Conservation (phyloP, 2,888 invertebrate genomes). For the Cistogaster globosa region DNA sequence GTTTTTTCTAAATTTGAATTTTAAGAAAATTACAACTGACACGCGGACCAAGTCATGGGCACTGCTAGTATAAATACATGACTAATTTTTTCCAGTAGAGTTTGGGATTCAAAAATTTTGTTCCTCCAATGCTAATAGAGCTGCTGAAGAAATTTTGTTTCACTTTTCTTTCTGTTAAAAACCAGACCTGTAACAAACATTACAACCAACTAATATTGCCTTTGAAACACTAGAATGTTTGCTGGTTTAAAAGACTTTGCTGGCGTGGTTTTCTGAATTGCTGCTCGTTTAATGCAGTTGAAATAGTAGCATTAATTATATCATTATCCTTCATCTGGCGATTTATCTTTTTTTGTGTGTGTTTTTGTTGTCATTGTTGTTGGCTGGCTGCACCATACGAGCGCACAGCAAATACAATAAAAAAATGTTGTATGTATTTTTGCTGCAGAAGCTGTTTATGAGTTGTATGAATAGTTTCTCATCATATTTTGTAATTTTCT, state of each 20-base stretch:
- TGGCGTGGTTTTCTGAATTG: slow-evolving; percentile 39
- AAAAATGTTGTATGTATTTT: slow-evolving; percentile 17
- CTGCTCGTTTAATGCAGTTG: slow-evolving; percentile 65
- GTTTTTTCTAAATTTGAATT: too few species aligned
- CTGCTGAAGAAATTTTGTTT: too few species aligned
- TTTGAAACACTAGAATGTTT: not conserved
- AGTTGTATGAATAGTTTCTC: slow-evolving; percentile 2
- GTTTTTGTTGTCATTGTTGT: slow-evolving; percentile 47
- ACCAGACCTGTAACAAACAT: not conserved
- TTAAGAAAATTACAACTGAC: too few species aligned
- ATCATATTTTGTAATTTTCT: slow-evolving; percentile 11
- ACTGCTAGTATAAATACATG: too few species aligned
- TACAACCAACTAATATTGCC: not conserved
- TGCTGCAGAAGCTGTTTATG: slow-evolving; percentile 55
- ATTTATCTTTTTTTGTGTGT: slow-evolving; percentile 75
- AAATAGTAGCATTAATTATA: slow-evolving; percentile 79
- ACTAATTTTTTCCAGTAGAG: too few species aligned
- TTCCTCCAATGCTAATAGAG: too few species aligned
- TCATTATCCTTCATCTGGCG: slow-evolving; percentile 81
- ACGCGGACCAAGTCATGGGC: too few species aligned
- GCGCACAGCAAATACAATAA: slow-evolving; percentile 3
- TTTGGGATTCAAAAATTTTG: too few species aligned
- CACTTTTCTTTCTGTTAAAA: not conserved
- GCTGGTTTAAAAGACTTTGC: slow-evolving; percentile 27
- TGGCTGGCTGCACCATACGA: slow-evolving; percentile 11